These are phyloP conservation scores for Archegozetes longisetosus DNA, from an alignment of 1,140 invertebrate genomes.

Conservation along the genomic window DNA sequence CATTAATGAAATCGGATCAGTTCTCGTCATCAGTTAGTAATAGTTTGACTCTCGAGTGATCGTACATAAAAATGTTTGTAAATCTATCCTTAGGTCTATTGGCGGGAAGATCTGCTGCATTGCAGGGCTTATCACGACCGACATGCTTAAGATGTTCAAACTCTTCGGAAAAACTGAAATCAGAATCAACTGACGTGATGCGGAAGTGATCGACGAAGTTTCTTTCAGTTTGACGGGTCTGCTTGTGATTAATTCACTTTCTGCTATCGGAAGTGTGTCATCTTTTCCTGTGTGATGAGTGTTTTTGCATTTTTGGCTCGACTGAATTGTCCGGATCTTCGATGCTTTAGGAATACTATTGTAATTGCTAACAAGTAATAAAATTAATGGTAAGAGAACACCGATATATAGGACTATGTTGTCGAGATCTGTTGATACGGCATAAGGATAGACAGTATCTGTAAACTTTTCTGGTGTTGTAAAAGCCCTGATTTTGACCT, in stretches of 20 bases:
- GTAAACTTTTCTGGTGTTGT: slow-evolving; percentile 78
- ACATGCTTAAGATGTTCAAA: slow-evolving; percentile 93
- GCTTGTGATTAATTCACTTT: slow-evolving; percentile 32
- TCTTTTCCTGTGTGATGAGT: slow-evolving; percentile 15
- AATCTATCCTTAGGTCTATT: slow-evolving; percentile 97
- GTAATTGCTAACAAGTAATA: slow-evolving; percentile 37
- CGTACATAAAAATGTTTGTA: slow-evolving; percentile 96
- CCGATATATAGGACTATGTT: slow-evolving; percentile 63
- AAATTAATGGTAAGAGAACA: slow-evolving; percentile 45
- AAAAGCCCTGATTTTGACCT: slow-evolving; percentile 79
- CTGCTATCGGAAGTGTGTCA: slow-evolving; percentile 21
- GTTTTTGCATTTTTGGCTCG: slow-evolving; percentile 1
- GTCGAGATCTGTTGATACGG: slow-evolving; percentile 70
- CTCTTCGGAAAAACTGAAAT: slow-evolving; percentile 94
- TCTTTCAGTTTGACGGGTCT: slow-evolving; percentile 70
- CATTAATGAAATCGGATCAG: slow-evolving; percentile 91
- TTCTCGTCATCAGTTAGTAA: slow-evolving; percentile 91
- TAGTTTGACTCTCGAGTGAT: slow-evolving; percentile 85
- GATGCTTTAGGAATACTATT: slow-evolving; percentile 25
- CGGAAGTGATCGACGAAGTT: slow-evolving; percentile 86
- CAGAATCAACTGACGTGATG: slow-evolving; percentile 90
- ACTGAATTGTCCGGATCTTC: slow-evolving; percentile 31
- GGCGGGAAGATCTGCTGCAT: slow-evolving; percentile 80
- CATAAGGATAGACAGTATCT: slow-evolving; percentile 73
- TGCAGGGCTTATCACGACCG: slow-evolving; percentile 66